Conservation (phyloP, 2,113 vertebrate species). For the Hippopotamus amphibius region DNA sequence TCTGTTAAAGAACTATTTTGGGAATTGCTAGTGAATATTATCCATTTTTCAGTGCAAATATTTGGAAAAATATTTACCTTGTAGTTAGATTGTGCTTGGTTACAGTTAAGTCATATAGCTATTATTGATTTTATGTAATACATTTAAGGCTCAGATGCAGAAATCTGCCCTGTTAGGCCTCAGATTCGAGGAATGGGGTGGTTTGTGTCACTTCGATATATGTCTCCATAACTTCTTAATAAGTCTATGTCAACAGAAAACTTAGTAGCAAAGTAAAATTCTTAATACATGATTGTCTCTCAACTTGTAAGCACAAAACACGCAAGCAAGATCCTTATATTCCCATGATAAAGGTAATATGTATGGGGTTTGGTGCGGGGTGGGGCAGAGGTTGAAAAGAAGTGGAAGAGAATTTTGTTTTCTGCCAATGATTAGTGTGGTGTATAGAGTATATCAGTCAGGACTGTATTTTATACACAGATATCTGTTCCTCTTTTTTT, state of each 20-base stretch:
- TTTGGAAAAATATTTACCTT: constrained; percentile 17
- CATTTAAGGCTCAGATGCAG: constrained; percentile 7
- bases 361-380: not conserved
- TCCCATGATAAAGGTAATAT: constrained; percentile 23
- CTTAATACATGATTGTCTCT: constrained; percentile 21
- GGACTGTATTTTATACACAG: not conserved
- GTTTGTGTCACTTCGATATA: not conserved
- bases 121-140: constrained; percentile 19
- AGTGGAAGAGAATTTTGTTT: not conserved
- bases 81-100: constrained; percentile 5
- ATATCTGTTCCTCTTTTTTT: constrained; percentile 12
- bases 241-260: constrained; percentile 50
- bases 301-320: constrained; percentile 19
- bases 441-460: not conserved
- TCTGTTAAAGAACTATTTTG: constrained; percentile 3
- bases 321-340: constrained; percentile 44
- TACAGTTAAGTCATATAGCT: not conserved
- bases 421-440: not conserved
- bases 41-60: constrained; percentile 13
- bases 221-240: constrained; percentile 8
- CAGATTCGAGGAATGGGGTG: not conserved
- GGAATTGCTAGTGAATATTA: not conserved
- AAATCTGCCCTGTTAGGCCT: not conserved
- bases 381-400: not conserved
- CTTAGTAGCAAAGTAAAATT: constrained; percentile 47